phyloP scores from a whole-genome alignment of 2,888 invertebrate species.

The Dastarcus helophoroides region DNA sequence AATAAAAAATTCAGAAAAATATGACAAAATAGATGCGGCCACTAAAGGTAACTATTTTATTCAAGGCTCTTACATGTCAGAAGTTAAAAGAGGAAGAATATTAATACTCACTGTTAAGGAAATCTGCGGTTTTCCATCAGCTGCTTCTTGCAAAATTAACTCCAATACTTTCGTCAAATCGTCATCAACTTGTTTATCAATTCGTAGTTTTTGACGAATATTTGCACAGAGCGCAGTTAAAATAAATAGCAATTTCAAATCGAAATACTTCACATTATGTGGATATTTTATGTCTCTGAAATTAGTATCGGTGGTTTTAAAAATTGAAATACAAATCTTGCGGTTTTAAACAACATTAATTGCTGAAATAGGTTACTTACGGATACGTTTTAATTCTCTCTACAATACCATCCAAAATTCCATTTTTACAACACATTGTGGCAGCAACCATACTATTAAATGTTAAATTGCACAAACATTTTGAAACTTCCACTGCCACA shows the following conservation, averaged over 20 bases:
- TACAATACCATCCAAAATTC: constrained; percentile 58
- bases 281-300: constrained; percentile 47
- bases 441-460: constrained; percentile 61
- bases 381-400: constrained; percentile 58
- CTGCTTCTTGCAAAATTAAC: constrained; percentile 33
- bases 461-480: constrained; percentile 80
- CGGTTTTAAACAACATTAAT: not conserved
- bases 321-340: constrained; percentile 1
- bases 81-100: too few relatives aligned
- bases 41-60: too few relatives aligned
- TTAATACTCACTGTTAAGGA: constrained; percentile 6
- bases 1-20: constrained; percentile 13
- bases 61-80: too few relatives aligned
- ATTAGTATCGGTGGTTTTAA: constrained; percentile 5
- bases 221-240: constrained; percentile 71
- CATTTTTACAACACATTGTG: constrained; percentile 47
- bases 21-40: not conserved
- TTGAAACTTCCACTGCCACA: constrained; percentile 65
- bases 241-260: constrained; percentile 80
- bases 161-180: constrained; percentile 58
- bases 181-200: constrained; percentile 57
- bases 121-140: constrained; percentile 2
- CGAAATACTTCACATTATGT: constrained; percentile 69
- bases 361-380: constrained; percentile 14
- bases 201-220: constrained; percentile 51